phyloP scores from a whole-genome alignment of 2,797 vertebrate genomes.

The Acrossocheilus fasciatus region DNA sequence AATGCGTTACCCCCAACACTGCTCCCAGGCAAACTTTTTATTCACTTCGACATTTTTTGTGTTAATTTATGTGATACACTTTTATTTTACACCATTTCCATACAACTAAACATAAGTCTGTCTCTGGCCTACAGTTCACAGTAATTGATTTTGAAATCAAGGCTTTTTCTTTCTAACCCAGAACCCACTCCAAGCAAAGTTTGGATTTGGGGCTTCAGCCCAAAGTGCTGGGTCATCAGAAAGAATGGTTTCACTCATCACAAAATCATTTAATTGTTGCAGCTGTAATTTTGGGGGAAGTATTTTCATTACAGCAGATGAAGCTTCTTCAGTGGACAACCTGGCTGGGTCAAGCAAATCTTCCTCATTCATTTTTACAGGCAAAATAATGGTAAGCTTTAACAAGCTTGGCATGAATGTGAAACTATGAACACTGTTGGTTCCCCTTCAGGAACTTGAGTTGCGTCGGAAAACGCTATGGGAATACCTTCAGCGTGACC shows the following conservation, averaged over 20 bases:
- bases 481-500: too few species aligned
- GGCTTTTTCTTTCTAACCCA: not conserved
- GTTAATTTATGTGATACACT: not conserved
- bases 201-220: not conserved
- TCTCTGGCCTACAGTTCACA: not conserved
- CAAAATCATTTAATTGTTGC: not conserved
- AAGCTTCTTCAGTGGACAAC: not conserved
- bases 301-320: not conserved
- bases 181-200: not conserved
- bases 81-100: not conserved
- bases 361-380: not conserved
- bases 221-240: slow-evolving; percentile 5
- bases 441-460: too few species aligned
- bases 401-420: not conserved
- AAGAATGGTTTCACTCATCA: not conserved
- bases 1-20: too few species aligned
- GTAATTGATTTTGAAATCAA: slow-evolving; percentile 2
- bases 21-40: not conserved
- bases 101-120: not conserved
- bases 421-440: not conserved
- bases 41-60: not conserved
- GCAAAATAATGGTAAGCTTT: not conserved
- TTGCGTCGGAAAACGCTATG: too few species aligned
- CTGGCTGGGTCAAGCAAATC: not conserved
- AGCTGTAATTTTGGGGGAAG: not conserved